Evolutionary conservation across 2,888 invertebrate genomes (phyloP).

Genomic region (Nymphalis c-album): DNA sequence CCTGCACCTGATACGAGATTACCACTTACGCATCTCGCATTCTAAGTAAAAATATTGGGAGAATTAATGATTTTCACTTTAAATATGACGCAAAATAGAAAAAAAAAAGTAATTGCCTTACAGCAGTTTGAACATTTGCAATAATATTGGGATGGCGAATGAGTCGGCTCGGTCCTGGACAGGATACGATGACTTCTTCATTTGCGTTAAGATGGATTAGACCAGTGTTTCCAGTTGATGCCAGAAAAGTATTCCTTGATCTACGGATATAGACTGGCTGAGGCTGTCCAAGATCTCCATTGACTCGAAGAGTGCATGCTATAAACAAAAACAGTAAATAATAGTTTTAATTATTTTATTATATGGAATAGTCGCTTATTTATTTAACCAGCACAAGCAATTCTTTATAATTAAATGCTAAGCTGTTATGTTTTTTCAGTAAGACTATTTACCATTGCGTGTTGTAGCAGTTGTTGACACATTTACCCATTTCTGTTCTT

Average conservation of each 20-base stretch:
- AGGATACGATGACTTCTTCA: conserved; percentile 60
- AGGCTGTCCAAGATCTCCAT: conserved; percentile 77
- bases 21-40: conserved; percentile 60
- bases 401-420: too few relatives aligned
- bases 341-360: too few relatives aligned
- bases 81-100: not conserved
- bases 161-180: conserved; percentile 58
- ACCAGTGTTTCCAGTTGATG: conserved; percentile 61
- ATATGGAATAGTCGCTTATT: too few relatives aligned
- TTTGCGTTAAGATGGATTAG: conserved; percentile 55
- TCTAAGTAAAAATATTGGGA: conserved; percentile 44
- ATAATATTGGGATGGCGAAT: conserved; percentile 60
- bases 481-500: conserved; percentile 55
- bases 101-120: conserved; percentile 44
- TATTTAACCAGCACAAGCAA: too few relatives aligned
- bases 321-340: not conserved
- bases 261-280: conserved; percentile 81
- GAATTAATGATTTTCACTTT: not conserved
- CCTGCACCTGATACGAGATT: conserved; percentile 56
- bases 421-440: too few relatives aligned
- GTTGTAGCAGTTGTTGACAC: conserved; percentile 40
- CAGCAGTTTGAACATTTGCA: conserved; percentile 51
- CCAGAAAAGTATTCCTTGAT: conserved; percentile 55
- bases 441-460: conserved; percentile 44
- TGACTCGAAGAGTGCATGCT: conserved; percentile 69